A percentile compares a stretch with the other conserved stretches of the same genome.
These are phyloP conservation scores for Horisme vitalbata DNA, from an alignment of 2,888 invertebrate genomes.

Conservation along the genomic window DNA sequence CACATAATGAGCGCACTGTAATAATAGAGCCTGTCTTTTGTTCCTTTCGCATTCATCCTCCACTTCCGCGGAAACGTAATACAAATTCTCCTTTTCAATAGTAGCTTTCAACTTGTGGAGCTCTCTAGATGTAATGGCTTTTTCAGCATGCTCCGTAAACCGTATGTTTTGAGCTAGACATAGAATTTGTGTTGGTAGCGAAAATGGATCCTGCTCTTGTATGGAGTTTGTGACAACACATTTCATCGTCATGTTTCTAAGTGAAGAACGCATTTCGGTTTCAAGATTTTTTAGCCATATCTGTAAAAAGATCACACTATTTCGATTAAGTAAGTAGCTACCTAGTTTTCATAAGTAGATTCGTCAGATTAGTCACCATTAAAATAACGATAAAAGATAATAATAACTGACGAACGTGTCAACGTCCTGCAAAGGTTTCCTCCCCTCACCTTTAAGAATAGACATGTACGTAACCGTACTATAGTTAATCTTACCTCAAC, in stretches of 20 bases:
- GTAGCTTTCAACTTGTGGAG: constrained; percentile 79
- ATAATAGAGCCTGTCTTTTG: constrained; percentile 95
- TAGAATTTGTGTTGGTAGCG: constrained; percentile 89
- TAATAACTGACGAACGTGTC: constrained; percentile 11
- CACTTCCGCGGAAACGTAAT: constrained; percentile 78
- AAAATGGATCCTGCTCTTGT: constrained; percentile 74
- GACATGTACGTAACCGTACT: neutral
- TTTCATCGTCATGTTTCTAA: constrained; percentile 86
- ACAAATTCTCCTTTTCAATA: constrained; percentile 76
- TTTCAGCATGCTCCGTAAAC: constrained; percentile 93
- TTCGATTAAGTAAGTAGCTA: neutral
- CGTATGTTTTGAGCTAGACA: constrained; percentile 92
- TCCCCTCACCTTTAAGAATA: constrained; percentile 17
- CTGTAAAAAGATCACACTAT: constrained; percentile 57
- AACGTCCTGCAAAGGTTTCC: constrained; percentile 4
- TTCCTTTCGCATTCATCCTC: constrained; percentile 86
- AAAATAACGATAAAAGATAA: too few relatives aligned
- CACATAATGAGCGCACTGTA: constrained; percentile 96
- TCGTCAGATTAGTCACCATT: too few relatives aligned
- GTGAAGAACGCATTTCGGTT: constrained; percentile 87
- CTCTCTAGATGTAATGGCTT: constrained; percentile 87
- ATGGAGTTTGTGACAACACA: constrained; percentile 73
- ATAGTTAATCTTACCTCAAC: constrained; percentile 85
- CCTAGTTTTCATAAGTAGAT: too few relatives aligned
- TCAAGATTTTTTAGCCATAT: constrained; percentile 91